Base-by-base conservation (phyloP, 2,113 vertebrate genomes). In the Toxostoma redivivum region DNA sequence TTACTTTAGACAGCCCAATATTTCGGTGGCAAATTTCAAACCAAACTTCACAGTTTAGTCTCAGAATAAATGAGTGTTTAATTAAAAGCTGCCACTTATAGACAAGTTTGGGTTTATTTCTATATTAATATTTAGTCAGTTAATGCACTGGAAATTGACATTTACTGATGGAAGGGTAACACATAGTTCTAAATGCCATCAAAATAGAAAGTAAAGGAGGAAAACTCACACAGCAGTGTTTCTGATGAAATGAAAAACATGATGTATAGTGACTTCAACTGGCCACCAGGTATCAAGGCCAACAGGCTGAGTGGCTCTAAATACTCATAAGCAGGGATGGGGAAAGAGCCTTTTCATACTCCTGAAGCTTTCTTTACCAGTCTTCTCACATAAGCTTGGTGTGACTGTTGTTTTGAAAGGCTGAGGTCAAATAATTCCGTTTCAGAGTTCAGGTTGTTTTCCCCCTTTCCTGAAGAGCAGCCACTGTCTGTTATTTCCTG, bases 21-120 rank as follows among this genome's bases (percentile, higher is more conserved):
- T 86, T 92, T 87, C 86, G 58, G 44, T 73, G 61, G 67, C 42
- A 91, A 89, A 96, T 67, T 66, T 91, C 65, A 93, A 95, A 95
- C 50, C 54, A 90, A 97, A 91, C 65, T 78, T 93, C 58, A 86
- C 51, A 90, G 54, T 95, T 97, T 64, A 70, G 47, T 88, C 73
- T 95, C 38, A 35, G 92, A 97, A 95, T 91, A 80, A 94, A 81
- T 24, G 40, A 96, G 60, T 81, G 69, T 73, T 96, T 95, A 89
- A 86, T 95, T 91, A 94, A 97, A 95, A 94, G 42, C 17, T 91
- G 61, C 60, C 86, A 91, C 35, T 88, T 92, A 94, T 65, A 96
- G 87, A 58, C 82, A 95, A 72, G 64, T 94, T 96, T 91, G 58
- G 51, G 45, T 92, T 97, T 96, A 90, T 97, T 97, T 97, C 94